phyloP scores from a whole-genome alignment of 2,113 vertebrate genomes.

The Tor tambroides region DNA sequence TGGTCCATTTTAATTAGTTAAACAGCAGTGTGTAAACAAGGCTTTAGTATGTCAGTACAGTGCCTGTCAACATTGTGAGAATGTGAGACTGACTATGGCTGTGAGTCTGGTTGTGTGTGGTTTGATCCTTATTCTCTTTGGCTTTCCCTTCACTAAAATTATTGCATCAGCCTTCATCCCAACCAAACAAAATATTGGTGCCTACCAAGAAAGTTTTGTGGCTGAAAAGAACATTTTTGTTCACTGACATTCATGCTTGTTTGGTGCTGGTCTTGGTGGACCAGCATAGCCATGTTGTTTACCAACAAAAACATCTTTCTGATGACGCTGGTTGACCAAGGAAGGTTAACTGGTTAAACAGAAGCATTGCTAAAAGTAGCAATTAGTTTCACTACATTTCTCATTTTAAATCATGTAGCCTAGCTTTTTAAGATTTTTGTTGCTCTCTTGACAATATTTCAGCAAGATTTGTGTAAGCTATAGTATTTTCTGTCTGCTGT shows the following conservation, averaged over 20 bases:
- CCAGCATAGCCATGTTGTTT: not conserved
- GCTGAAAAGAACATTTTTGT: not conserved
- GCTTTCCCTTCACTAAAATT: not conserved
- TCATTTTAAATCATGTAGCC: not conserved
- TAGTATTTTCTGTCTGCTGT: not conserved
- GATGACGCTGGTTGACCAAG: not conserved
- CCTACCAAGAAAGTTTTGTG: not conserved
- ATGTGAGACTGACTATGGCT: too few species aligned
- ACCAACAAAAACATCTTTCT: not conserved
- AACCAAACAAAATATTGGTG: conserved; percentile 1
- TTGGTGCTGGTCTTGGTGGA: not conserved
- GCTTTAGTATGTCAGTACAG: not conserved
- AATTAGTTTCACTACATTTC: not conserved
- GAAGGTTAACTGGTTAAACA: not conserved
- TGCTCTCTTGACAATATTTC: not conserved
- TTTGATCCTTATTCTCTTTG: too few species aligned
- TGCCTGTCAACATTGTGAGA: not conserved
- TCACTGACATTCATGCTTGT: not conserved
- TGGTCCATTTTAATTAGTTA: not conserved
- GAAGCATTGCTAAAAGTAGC: not conserved
- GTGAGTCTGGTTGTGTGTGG: too few species aligned
- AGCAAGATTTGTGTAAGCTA: not conserved
- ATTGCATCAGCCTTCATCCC: not conserved
- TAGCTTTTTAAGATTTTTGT: not conserved
- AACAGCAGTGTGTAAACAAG: not conserved